Percentiles rank a stretch among this genome's conserved stretches.
Conservation (phyloP, 2,113 vertebrate species). For the Struthidea cinerea region DNA sequence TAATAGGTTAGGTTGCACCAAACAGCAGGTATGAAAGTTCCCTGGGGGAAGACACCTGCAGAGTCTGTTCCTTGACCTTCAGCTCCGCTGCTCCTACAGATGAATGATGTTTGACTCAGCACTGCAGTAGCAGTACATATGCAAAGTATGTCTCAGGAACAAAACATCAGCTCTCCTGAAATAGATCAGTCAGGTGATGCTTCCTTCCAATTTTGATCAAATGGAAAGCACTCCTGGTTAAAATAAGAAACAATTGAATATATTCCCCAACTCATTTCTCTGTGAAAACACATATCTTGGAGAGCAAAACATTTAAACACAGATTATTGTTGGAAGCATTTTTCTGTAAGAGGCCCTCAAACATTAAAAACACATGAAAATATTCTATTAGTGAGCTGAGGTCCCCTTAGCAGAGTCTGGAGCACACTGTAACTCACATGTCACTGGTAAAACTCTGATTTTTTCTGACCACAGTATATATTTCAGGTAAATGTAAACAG, state of each 20-base stretch:
- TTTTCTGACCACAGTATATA: background rate
- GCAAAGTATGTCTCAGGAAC: background rate
- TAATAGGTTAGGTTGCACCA: background rate
- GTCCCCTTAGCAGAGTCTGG: background rate
- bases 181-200: background rate
- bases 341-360: background rate
- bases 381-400: background rate
- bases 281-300: background rate
- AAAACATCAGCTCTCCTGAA: background rate
- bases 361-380: background rate
- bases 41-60: conserved; percentile 48
- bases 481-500: background rate
- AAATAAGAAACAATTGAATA: background rate
- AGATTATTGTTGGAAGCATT: background rate
- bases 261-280: background rate
- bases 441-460: background rate
- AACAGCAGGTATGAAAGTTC: conserved; percentile 4
- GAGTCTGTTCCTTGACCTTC: conserved; percentile 12
- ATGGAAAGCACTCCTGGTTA: background rate
- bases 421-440: background rate
- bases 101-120: background rate
- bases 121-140: background rate
- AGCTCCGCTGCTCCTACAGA: background rate
- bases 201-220: background rate
- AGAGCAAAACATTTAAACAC: background rate